Base-by-base conservation (phyloP, 2,797 vertebrate genomes). In the Sebastes oblongus region DNA sequence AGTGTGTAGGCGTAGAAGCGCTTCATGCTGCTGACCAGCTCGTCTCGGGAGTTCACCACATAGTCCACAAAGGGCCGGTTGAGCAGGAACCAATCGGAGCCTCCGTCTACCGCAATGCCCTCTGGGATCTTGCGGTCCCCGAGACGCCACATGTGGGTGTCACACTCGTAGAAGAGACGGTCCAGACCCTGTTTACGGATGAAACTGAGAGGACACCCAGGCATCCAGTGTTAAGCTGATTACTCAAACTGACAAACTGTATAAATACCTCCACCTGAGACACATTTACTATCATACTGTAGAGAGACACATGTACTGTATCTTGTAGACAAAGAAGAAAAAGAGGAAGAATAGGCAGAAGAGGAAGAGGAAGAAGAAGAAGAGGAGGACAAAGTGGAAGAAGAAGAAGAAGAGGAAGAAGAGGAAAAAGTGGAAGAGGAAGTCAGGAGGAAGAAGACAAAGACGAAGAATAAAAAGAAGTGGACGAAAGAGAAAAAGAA, bases 71-170 rank as follows among this genome's bases (percentile, higher is more conserved):
- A 99, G 64, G 94, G 94, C 68, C 97, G 96, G 92, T 97, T 99
- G 8, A 99, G 94, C 84, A 99, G 95, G 92, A 99, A 99, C 98
- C 98, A 99, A 55, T 99, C 98, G 0, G 98, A 99, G 34, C 98
- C 98, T 0, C 98, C 98, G 8, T 99, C 98, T 0, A 99, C 97
- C 0, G 97, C 88, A 0, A 99, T 96, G 89, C 98, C 98, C 64
- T 99, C 98, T 0, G 98, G 98, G 92, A 99, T 99, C 86, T 96
- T 97, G 11, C 98, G 94, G 92, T 99, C 98, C 1, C 98, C 98
- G 5, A 99, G 96, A 14, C 98, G 97, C 98, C 98, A 99, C 98
- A 99, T 99, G 94, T 99, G 98, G 0, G 97, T 97, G 6, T 99
- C 98, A 0, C 98, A 99, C 91, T 99, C 98, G 62, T 96, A 96